Conservation (phyloP, 2,797 vertebrate species). For the Momotus momota region DNA sequence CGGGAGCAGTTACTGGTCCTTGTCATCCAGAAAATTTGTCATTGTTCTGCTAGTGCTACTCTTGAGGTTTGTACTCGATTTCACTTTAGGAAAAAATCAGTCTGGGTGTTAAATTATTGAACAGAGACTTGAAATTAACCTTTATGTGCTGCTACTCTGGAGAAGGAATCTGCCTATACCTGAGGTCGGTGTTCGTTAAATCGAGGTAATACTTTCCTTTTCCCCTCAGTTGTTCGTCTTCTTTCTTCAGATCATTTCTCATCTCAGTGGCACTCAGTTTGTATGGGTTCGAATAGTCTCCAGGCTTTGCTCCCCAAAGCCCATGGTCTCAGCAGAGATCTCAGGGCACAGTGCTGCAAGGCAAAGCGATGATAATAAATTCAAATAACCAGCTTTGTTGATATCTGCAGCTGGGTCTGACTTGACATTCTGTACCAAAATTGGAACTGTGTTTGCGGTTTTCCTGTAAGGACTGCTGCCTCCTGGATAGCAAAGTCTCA, state of each 20-base stretch:
- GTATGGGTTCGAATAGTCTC: neutral
- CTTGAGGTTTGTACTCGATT: neutral
- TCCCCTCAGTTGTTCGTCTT: neutral
- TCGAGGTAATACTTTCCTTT: neutral
- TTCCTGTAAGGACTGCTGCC: neutral
- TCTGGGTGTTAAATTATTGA: conserved; percentile 5
- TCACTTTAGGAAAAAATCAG: neutral
- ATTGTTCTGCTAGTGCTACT: neutral
- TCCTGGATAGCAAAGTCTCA: neutral
- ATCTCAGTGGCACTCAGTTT: neutral
- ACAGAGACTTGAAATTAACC: neutral
- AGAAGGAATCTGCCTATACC: neutral
- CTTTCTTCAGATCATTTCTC: neutral
- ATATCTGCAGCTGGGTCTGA: neutral
- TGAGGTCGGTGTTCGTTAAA: neutral
- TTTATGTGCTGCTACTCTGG: neutral
- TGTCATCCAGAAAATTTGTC: conserved; percentile 10
- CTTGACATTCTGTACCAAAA: neutral
- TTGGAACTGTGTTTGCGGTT: neutral
- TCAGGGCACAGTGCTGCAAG: neutral
- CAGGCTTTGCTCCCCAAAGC: neutral
- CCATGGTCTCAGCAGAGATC: neutral
- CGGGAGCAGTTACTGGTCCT: conserved; percentile 10
- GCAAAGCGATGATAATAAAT: neutral
- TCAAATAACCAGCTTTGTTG: neutral